Conservation (phyloP, 2,113 vertebrate species). For the Crotophaga sulcirostris region DNA sequence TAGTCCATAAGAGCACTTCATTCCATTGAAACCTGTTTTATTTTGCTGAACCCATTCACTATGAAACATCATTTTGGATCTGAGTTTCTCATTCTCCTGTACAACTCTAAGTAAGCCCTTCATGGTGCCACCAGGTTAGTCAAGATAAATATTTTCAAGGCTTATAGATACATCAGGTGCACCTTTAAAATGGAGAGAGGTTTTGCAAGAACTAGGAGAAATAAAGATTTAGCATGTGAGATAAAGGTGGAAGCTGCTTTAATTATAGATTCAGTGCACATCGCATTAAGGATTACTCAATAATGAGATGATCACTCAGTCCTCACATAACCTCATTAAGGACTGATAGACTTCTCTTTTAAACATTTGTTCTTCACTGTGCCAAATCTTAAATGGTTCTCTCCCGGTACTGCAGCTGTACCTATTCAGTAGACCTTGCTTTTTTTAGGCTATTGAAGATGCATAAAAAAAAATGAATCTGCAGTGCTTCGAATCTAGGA, state of each 20-base stretch:
- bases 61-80: neutral
- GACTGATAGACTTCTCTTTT: slow-evolving; percentile 32
- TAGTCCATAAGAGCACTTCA: accelerated
- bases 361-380: slow-evolving; percentile 11
- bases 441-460: slow-evolving; percentile 30
- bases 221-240: neutral
- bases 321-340: slow-evolving; percentile 44
- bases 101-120: neutral
- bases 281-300: slow-evolving; percentile 47
- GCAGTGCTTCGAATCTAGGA: neutral
- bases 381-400: slow-evolving; percentile 50
- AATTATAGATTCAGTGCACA: slow-evolving; percentile 27
- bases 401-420: slow-evolving; percentile 14
- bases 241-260: slow-evolving; percentile 42
- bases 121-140: neutral
- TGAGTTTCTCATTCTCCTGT: neutral
- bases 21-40: neutral
- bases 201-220: slow-evolving; percentile 36
- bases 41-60: neutral
- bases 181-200: neutral
- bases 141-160: neutral
- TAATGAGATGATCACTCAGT: slow-evolving; percentile 40
- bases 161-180: neutral
- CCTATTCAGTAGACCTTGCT: neutral
- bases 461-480: neutral